These are phyloP conservation scores for Andrena bucephala DNA, from an alignment of 2,888 invertebrate genomes.

Conservation along the genomic window DNA sequence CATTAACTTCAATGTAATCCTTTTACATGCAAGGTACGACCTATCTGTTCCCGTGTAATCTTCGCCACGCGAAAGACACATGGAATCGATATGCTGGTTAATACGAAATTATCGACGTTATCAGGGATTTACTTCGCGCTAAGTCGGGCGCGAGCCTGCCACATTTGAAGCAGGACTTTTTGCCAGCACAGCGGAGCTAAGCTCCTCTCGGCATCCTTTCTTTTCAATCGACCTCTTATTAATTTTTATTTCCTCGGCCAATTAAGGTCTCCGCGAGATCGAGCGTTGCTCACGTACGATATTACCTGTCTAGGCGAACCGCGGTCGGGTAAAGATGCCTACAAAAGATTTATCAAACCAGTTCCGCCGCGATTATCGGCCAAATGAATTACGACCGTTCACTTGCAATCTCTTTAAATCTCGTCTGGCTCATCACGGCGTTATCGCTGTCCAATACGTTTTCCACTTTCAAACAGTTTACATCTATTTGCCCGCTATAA, in stretches of 20 bases:
- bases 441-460: slow-evolving; percentile 55
- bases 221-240: slow-evolving; percentile 18
- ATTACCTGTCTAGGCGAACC: slow-evolving; percentile 49
- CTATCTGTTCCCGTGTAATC: not conserved
- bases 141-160: not conserved
- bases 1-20: too few species aligned
- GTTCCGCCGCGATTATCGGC: slow-evolving; percentile 57
- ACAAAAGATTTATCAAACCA: slow-evolving; percentile 68
- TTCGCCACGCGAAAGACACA: not conserved
- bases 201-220: not conserved
- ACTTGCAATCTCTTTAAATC: slow-evolving; percentile 49
- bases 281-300: slow-evolving; percentile 46
- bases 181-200: not conserved
- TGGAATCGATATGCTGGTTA: not conserved
- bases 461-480: slow-evolving; percentile 45
- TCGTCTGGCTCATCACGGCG: slow-evolving; percentile 42
- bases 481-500: slow-evolving; percentile 51
- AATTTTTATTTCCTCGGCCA: slow-evolving; percentile 40
- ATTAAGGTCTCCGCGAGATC: slow-evolving; percentile 39
- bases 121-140: not conserved
- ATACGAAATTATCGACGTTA: not conserved
- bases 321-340: slow-evolving; percentile 26
- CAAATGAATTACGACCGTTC: slow-evolving; percentile 54
- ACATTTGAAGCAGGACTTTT: not conserved
- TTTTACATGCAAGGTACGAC: too few species aligned